Base-by-base conservation (phyloP, 1,140 invertebrate species). In the Lanistes nyassanus region DNA sequence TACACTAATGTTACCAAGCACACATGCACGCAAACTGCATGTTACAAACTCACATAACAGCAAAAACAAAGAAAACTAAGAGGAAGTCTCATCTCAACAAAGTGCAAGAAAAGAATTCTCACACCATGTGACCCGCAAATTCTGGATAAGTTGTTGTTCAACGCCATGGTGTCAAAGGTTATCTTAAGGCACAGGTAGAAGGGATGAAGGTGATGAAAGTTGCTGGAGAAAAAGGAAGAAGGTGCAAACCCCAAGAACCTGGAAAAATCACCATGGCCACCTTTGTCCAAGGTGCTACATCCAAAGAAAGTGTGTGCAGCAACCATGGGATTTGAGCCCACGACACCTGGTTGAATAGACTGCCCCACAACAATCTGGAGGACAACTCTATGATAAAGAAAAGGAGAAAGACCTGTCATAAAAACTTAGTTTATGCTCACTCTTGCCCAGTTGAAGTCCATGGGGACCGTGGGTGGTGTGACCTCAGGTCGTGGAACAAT, bases 381-480 rank as follows among this genome's bases (percentile, higher is more conserved):
- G n/a, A n/a, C n/a, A n/a, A n/a, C n/a, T n/a, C n/a, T n/a, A n/a
- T n/a, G n/a, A n/a, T n/a, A n/a, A n/a, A n/a, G n/a, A n/a, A n/a
- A n/a, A n/a, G n/a, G n/a, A n/a, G n/a, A n/a, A n/a, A n/a, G n/a
- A n/a, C n/a, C n/a, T 55, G 13, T 55, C n/a, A 55, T 13, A n/a
- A n/a, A n/a, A n/a, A n/a, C n/a, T n/a, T n/a, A 37, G 42, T 26
- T 47, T 11, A 23, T 77, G 80, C 89, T 86, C 88, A 95, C 94
- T 85, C 97, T 93, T 5, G 98, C 98, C 98, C 98, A 99, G 75
- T 94, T 95, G 89, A 98, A 99, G 88, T 99, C 98, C 98, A 99
- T 99, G 2, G 98, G 98, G 37, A 99, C 98, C 62, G 98, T 98
- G 23, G 98, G 98, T 53, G 98, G 98, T 29, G 98, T 95, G 42